Conservation (phyloP, 2,113 vertebrate genomes). For the Trachemys scripta region DNA sequence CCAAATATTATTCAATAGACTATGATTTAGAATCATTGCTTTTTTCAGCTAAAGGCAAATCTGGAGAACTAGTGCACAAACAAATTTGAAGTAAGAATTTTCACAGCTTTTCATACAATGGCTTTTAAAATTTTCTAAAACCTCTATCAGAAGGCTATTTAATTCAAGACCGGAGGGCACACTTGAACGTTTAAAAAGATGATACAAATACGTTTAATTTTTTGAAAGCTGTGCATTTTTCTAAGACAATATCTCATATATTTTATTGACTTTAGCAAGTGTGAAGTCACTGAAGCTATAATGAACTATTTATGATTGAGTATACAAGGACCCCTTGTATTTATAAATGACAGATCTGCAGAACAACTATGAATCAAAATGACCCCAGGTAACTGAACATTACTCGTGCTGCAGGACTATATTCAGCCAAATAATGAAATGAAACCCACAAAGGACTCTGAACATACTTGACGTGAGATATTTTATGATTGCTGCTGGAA, state of each 20-base stretch:
- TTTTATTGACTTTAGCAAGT: slow-evolving; percentile 66
- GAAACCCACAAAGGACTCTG: slow-evolving; percentile 61
- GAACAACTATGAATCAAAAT: slow-evolving; percentile 77
- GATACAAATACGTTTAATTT: slow-evolving; percentile 48
- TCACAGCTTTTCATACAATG: slow-evolving; percentile 43
- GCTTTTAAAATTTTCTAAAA: slow-evolving; percentile 52
- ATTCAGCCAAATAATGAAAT: slow-evolving; percentile 71
- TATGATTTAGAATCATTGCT: slow-evolving; percentile 44
- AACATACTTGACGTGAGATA: slow-evolving; percentile 60
- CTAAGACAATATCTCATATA: slow-evolving; percentile 39
- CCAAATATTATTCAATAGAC: slow-evolving; percentile 25
- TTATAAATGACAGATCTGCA: slow-evolving; percentile 74
- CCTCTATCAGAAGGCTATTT: slow-evolving; percentile 46
- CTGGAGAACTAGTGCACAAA: slow-evolving; percentile 29
- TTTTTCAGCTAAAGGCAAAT: slow-evolving; percentile 10
- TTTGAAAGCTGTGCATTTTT: slow-evolving; percentile 56
- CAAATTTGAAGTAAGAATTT: slow-evolving; percentile 52
- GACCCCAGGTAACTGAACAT: slow-evolving; percentile 71
- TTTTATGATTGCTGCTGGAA: slow-evolving; percentile 56
- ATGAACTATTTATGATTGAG: slow-evolving; percentile 75
- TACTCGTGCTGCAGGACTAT: slow-evolving; percentile 56
- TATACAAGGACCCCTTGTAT: slow-evolving; percentile 60
- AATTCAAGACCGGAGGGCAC: slow-evolving; percentile 41
- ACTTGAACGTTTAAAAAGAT: slow-evolving; percentile 58
- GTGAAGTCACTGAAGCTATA: slow-evolving; percentile 72